Conservation (phyloP, 2,797 vertebrate species). For the Intellagama lesueurii region DNA sequence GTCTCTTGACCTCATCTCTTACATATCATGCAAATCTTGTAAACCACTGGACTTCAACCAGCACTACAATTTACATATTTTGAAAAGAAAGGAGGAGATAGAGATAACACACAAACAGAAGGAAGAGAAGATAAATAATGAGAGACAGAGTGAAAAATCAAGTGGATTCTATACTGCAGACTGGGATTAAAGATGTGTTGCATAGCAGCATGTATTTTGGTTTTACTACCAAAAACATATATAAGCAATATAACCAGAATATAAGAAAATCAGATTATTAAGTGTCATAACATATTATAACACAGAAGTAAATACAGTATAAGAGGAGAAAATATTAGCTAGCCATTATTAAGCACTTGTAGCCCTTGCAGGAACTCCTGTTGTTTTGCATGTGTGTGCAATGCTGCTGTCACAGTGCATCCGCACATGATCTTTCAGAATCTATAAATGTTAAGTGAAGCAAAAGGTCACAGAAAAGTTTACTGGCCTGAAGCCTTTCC, state of each 20-base stretch:
- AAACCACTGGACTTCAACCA: not conserved
- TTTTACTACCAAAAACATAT: not conserved
- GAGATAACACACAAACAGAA: not conserved
- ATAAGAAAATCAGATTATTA: not conserved
- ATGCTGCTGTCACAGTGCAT: not conserved
- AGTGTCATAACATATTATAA: not conserved
- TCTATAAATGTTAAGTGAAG: slow-evolving; percentile 1
- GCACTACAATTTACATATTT: not conserved
- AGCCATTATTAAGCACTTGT: not conserved
- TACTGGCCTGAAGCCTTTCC: slow-evolving; percentile 29
- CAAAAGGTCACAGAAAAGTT: slow-evolving; percentile 10
- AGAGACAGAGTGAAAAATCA: not conserved
- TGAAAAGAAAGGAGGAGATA: not conserved
- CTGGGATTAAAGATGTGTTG: not conserved
- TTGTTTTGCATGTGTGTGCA: not conserved
- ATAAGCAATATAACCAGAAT: not conserved
- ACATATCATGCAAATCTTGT: not conserved
- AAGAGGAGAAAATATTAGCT: not conserved
- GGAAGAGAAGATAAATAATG: not conserved
- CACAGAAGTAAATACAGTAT: too few relatives aligned
- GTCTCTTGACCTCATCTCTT: not conserved
- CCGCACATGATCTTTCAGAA: slow-evolving; percentile 19
- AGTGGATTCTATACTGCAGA: not conserved
- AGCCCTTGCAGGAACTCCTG: not conserved
- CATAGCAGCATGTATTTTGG: not conserved